Conservation (phyloP, 2,888 invertebrate species). For the Chymomyza procnemis region DNA sequence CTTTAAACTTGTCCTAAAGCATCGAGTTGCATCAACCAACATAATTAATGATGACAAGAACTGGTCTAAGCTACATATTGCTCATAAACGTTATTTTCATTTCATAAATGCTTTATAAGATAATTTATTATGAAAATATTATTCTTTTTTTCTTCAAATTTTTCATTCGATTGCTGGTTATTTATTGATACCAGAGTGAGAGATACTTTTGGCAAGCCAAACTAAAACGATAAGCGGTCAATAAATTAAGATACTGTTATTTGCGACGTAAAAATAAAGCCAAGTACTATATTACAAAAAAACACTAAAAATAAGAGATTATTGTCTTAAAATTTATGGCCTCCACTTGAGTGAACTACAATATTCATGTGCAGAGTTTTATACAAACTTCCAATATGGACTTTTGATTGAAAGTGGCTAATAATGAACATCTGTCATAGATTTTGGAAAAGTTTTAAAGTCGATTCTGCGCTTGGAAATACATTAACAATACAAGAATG, state of each 20-base stretch:
- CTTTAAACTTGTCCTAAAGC: too few relatives aligned
- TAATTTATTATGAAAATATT: not conserved
- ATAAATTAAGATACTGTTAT: slow-evolving; percentile 15
- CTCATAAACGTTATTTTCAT: not conserved
- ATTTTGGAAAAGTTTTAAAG: slow-evolving; percentile 25
- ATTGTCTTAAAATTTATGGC: not conserved
- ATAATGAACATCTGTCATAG: slow-evolving; percentile 68
- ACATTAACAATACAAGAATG: too few relatives aligned
- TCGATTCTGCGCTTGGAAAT: not conserved
- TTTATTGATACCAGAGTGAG: not conserved
- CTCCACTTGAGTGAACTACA: not conserved
- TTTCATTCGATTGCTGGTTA: not conserved
- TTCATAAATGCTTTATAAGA: not conserved
- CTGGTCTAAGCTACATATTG: not conserved
- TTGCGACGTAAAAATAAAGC: not conserved
- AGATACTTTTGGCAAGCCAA: slow-evolving; percentile 18
- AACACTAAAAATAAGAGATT: not conserved
- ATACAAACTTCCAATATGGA: slow-evolving; percentile 21
- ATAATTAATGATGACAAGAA: not conserved
- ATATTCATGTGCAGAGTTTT: not conserved
- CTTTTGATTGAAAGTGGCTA: slow-evolving; percentile 46
- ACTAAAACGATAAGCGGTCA: slow-evolving; percentile 21
- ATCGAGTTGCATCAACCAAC: not conserved
- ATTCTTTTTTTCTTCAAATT: not conserved
- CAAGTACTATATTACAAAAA: not conserved